Conservation (phyloP, 1,140 invertebrate genomes). For the Lutraria rhynchaena region DNA sequence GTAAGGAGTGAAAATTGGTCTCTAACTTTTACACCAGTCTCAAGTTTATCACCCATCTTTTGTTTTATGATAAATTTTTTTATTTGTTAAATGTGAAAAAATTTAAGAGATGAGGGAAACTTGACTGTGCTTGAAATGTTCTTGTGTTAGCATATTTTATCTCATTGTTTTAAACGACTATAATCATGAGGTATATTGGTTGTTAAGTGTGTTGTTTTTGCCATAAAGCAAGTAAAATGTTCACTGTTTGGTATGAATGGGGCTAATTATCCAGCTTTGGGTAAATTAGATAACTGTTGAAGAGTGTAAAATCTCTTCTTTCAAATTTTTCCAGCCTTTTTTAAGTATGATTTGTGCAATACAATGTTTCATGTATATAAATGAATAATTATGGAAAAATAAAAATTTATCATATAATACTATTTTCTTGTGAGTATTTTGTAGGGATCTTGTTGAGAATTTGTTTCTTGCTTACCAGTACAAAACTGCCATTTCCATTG, state of each 20-base stretch:
- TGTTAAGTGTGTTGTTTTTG: not conserved
- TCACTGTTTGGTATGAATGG: slow-evolving; percentile 1
- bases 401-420: slow-evolving; percentile 35
- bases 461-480: too few relatives aligned
- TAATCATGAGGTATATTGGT: not conserved
- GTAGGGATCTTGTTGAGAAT: too few relatives aligned
- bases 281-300: slow-evolving; percentile 1
- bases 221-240: slow-evolving; percentile 25
- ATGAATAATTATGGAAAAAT: slow-evolving; percentile 41
- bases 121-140: not conserved
- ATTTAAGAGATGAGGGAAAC: not conserved
- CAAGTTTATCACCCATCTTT: not conserved
- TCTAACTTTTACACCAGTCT: not conserved
- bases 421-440: not conserved
- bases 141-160: too few relatives aligned
- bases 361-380: slow-evolving; percentile 29
- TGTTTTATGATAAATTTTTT: not conserved
- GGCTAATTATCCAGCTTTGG: not conserved
- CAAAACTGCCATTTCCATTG: too few relatives aligned
- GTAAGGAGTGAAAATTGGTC: too few relatives aligned
- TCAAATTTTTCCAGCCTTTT: slow-evolving; percentile 31
- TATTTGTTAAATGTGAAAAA: not conserved
- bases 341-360: slow-evolving; percentile 37
- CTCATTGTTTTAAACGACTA: too few relatives aligned
- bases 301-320: slow-evolving; percentile 5